Evolutionary conservation across 2,797 vertebrate genomes (phyloP).

Genomic region (Heliangelus exortis): DNA sequence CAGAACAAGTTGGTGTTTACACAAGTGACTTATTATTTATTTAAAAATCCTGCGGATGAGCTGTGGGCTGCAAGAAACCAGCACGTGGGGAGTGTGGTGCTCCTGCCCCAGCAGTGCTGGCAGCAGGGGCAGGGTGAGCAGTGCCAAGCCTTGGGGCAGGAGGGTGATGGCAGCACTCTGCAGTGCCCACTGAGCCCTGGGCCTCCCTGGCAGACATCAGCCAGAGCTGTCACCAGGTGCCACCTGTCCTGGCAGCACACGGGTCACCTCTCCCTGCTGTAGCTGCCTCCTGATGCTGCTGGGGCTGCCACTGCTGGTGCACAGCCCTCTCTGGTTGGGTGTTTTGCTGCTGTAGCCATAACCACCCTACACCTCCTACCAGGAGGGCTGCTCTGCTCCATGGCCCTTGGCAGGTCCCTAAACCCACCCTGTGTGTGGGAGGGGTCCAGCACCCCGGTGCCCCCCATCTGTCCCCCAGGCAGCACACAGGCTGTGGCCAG

Average conservation of each 20-base stretch:
- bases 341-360: accelerated
- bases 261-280: not conserved
- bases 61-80: conserved; percentile 43
- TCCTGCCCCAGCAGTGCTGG: not conserved
- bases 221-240: not conserved
- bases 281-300: not conserved
- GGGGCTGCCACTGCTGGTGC: not conserved
- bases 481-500: accelerated
- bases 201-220: accelerated
- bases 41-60: conserved; percentile 38
- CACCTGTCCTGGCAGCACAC: accelerated
- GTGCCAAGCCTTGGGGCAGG: not conserved
- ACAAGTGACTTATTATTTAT: conserved; percentile 65
- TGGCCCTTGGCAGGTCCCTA: not conserved
- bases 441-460: accelerated
- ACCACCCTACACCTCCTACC: too few relatives aligned
- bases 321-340: not conserved
- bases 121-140: not conserved
- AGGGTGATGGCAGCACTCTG: accelerated
- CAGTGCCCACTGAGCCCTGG: accelerated
- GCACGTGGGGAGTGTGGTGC: conserved; percentile 34
- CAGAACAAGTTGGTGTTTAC: conserved; percentile 56
- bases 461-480: accelerated
- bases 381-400: accelerated
- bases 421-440: not conserved